Percentiles rank a stretch among this genome's conserved stretches.
phyloP scores from a whole-genome alignment of 1,140 invertebrate genomes.

The Gerris buenoi region DNA sequence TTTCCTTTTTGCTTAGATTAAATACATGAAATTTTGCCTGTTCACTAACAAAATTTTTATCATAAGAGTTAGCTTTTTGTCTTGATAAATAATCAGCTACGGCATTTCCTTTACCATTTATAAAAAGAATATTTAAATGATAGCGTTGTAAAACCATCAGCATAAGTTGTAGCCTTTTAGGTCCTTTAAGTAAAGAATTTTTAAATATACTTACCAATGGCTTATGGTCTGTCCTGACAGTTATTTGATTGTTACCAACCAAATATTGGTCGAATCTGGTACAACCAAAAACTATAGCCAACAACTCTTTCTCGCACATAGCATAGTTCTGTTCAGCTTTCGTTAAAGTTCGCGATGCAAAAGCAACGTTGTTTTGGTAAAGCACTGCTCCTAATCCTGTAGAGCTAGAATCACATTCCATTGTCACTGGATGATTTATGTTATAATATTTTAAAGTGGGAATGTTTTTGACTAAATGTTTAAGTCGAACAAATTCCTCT shows the following conservation, averaged over 20 bases:
- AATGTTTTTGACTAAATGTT: background rate
- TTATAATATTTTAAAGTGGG: background rate
- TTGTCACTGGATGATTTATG: background rate
- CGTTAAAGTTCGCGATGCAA: background rate
- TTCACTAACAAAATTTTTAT: background rate
- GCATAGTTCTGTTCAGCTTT: background rate
- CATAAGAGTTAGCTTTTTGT: background rate
- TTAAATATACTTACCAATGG: background rate
- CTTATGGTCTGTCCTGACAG: background rate
- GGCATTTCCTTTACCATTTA: background rate
- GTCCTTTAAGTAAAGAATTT: background rate
- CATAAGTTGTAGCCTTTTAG: background rate
- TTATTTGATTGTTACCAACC: no score
- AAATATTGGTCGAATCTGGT: background rate
- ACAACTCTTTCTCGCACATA: background rate
- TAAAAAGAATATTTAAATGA: background rate
- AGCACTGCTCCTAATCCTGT: background rate
- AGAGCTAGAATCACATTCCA: background rate
- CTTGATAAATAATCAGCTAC: background rate
- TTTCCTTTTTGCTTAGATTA: background rate
- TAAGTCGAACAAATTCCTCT: background rate
- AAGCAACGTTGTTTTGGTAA: background rate
- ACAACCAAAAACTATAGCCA: background rate
- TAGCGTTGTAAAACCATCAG: background rate
- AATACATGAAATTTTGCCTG: background rate